Percentiles rank a stretch among this genome's conserved stretches.
These are phyloP conservation scores for Psilopogon haemacephalus DNA, from an alignment of 2,113 vertebrate genomes.

Conservation along the genomic window DNA sequence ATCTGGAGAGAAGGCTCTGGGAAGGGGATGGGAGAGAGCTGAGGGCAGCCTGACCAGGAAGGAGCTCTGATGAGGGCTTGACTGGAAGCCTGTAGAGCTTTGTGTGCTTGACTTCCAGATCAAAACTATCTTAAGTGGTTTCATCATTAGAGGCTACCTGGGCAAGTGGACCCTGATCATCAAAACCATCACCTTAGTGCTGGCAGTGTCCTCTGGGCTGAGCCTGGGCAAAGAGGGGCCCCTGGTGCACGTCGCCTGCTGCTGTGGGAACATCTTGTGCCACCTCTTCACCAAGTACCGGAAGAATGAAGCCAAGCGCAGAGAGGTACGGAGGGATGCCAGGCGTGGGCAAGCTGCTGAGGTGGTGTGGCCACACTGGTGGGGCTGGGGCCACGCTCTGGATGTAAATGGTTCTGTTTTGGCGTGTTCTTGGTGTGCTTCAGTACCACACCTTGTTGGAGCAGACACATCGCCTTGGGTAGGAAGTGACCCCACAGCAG, in stretches of 20 bases:
- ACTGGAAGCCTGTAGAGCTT: conserved; percentile 63
- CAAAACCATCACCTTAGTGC: conserved; percentile 93
- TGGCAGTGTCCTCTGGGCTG: conserved; percentile 96
- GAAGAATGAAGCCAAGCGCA: conserved; percentile 94
- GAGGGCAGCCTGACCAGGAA: neutral
- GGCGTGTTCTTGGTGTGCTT: neutral
- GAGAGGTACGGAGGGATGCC: conserved; percentile 79
- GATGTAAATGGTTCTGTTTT: rapidly evolving
- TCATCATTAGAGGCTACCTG: conserved; percentile 97
- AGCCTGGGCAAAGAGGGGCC: conserved; percentile 97
- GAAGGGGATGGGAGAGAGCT: neutral
- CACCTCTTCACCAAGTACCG: conserved; percentile 96
- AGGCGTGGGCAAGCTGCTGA: rapidly evolving
- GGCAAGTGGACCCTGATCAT: conserved; percentile 96
- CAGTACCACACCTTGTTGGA: rapidly evolving
- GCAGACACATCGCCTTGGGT: neutral
- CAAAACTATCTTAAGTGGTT: conserved; percentile 97
- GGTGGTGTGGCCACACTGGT: rapidly evolving
- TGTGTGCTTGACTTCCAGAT: conserved; percentile 84
- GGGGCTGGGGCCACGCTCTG: neutral
- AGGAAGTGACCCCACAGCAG: neutral
- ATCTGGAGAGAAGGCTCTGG: neutral
- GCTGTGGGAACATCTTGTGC: conserved; percentile 95
- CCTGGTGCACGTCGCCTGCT: conserved; percentile 95
- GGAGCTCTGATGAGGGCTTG: conserved; percentile 43